These are phyloP conservation scores for Xenopus tropicalis DNA, from an alignment of 2,113 vertebrate genomes.

Conservation along the genomic window DNA sequence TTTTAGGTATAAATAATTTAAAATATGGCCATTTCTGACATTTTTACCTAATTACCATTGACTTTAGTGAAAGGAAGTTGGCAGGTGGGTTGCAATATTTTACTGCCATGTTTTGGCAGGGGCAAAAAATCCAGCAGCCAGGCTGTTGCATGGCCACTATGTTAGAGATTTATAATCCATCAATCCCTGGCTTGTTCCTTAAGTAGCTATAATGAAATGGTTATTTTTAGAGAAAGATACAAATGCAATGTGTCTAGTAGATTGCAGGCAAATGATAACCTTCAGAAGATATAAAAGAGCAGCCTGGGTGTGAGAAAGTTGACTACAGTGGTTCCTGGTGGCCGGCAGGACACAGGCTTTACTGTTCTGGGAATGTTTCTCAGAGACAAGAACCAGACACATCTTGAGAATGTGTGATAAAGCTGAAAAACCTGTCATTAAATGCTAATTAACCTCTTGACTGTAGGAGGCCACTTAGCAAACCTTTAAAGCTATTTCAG, in stretches of 20 bases:
- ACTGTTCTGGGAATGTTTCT: conserved; percentile 6
- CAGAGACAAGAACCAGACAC: conserved; percentile 32
- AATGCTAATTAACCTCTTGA: conserved; percentile 38
- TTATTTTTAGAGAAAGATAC: neutral
- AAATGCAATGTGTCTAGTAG: neutral
- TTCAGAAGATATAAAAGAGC: conserved; percentile 8
- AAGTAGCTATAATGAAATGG: neutral
- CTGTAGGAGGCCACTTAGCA: conserved; percentile 20
- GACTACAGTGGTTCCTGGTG: conserved; percentile 25
- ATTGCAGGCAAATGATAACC: conserved; percentile 5
- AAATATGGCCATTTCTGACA: too few relatives aligned
- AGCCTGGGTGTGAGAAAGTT: conserved; percentile 12
- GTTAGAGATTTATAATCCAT: neutral
- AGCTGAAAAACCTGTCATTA: conserved; percentile 24
- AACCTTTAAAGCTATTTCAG: conserved; percentile 29
- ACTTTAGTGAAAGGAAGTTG: too few relatives aligned
- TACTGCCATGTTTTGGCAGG: too few relatives aligned
- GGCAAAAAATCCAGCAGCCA: too few relatives aligned
- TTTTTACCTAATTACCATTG: too few relatives aligned
- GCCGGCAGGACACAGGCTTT: conserved; percentile 5
- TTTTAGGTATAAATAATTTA: too few relatives aligned
- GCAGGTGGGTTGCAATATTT: too few relatives aligned
- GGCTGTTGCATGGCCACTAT: too few relatives aligned
- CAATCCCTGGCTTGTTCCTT: neutral
- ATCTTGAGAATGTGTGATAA: conserved; percentile 24